A percentile compares a stretch with the other conserved stretches of the same genome.
Conservation (phyloP, 2,888 invertebrate genomes). For the Oxyteleia sp. region DNA sequence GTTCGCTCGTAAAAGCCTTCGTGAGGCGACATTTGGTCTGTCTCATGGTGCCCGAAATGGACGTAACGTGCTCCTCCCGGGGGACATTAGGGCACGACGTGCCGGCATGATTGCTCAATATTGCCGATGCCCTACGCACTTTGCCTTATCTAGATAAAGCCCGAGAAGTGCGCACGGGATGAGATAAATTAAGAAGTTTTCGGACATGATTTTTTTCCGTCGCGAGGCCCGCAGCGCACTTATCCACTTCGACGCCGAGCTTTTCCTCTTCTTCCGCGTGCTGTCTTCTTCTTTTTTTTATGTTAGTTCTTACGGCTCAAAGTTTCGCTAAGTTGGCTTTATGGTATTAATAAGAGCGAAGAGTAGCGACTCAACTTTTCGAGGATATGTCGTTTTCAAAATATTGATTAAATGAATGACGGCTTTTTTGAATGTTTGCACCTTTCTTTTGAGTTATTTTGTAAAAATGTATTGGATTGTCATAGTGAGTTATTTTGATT, state of each 20-base stretch:
- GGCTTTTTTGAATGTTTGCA: too few species aligned
- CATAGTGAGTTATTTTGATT: too few species aligned
- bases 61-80: slow-evolving; percentile 66
- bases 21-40: slow-evolving; percentile 73
- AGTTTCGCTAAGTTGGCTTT: too few species aligned
- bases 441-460: too few species aligned
- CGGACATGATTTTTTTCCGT: slow-evolving; percentile 53
- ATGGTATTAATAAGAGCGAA: too few species aligned
- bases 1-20: slow-evolving; percentile 69
- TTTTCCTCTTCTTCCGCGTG: slow-evolving; percentile 35
- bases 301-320: too few species aligned
- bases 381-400: too few species aligned
- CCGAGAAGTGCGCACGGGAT: slow-evolving; percentile 28
- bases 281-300: background rate
- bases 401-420: too few species aligned
- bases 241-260: slow-evolving; percentile 40
- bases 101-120: slow-evolving; percentile 72
- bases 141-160: slow-evolving; percentile 54
- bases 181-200: slow-evolving; percentile 68
- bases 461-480: too few species aligned
- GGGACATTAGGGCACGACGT: slow-evolving; percentile 73
- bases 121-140: slow-evolving; percentile 67
- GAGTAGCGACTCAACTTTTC: too few species aligned
- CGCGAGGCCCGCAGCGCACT: slow-evolving; percentile 34
- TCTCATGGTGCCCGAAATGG: slow-evolving; percentile 69